phyloP scores from a whole-genome alignment of 2,113 vertebrate species.

The human (Homo sapiens) region GRCh38 chr7:10731001-10731500 shows the following conservation, averaged over 20 bases:
- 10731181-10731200: background rate
- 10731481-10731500: too few relatives aligned
- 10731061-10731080: constrained; percentile 22
- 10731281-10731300: constrained; percentile 19
- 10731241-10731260: background rate
- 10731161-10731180: background rate
- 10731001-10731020: background rate
- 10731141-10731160: background rate
- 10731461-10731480: too few relatives aligned
- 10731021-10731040: background rate
- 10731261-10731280: background rate
- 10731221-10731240: background rate
- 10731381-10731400: too few relatives aligned
- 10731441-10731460: too few relatives aligned
- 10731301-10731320: background rate
- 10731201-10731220: background rate
- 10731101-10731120: background rate
- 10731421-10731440: too few relatives aligned
- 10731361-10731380: too few relatives aligned
- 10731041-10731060: background rate
- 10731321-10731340: background rate
- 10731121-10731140: background rate
- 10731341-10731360: too few relatives aligned
- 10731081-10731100: background rate
- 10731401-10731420: too few relatives aligned